Conservation (phyloP, 2,797 vertebrate genomes). For the Babyrousa celebensis region DNA sequence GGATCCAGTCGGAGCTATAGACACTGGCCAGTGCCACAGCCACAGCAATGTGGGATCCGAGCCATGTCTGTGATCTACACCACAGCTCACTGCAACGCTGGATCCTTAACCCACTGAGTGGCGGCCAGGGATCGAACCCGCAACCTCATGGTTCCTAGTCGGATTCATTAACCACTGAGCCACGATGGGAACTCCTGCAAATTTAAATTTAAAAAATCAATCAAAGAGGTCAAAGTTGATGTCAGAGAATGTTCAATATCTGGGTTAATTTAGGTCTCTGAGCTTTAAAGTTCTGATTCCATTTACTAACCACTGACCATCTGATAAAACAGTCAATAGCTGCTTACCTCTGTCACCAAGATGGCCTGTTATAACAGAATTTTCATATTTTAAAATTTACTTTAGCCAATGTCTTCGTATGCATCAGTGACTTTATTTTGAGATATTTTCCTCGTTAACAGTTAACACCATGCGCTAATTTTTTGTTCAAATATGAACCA, state of each 20-base stretch:
- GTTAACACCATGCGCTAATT: neutral
- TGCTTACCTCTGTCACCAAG: neutral
- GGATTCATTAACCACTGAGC: no score
- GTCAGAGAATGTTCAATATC: constrained; percentile 1
- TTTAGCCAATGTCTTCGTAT: neutral
- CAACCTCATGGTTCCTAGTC: no score
- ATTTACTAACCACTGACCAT: neutral
- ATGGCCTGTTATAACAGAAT: neutral
- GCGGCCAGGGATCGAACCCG: no score
- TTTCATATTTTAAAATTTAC: constrained; percentile 29
- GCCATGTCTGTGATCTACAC: no score
- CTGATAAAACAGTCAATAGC: neutral
- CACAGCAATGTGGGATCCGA: no score
- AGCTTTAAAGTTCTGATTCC: constrained; percentile 59
- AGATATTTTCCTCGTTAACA: neutral
- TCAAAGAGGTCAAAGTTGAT: neutral
- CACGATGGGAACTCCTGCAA: no score
- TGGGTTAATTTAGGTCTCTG: neutral
- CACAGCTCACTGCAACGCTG: no score
- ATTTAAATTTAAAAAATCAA: constrained; percentile 41
- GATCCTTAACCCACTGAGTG: no score
- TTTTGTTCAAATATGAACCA: neutral
- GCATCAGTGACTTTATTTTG: constrained; percentile 27
- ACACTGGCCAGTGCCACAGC: no score
- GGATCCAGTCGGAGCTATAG: no score